Evolutionary conservation across 2,113 vertebrate species (phyloP).

Genomic region (Oreochromis spilurus): DNA sequence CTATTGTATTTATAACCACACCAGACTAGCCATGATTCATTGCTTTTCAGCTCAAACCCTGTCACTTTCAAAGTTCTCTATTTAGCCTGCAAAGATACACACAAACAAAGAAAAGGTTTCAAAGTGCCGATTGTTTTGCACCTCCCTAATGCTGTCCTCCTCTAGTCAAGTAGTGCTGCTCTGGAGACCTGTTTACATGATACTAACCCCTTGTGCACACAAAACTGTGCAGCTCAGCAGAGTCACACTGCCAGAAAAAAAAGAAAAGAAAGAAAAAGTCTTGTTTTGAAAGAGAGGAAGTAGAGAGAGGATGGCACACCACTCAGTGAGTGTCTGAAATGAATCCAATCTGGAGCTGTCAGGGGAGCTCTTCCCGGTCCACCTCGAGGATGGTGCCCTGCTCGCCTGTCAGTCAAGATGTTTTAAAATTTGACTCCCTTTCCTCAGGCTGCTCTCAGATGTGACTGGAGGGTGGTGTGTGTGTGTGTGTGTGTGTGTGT

Average conservation of each 20-base stretch:
- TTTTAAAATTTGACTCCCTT: constrained; percentile 23
- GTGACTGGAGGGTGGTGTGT: background rate
- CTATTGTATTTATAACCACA: background rate
- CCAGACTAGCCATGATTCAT: background rate
- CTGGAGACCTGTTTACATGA: background rate
- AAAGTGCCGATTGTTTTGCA: background rate
- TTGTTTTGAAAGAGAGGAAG: background rate
- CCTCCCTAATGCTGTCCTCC: background rate
- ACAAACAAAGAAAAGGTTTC: background rate
- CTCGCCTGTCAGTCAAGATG: constrained; percentile 19
- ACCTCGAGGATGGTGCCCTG: background rate
- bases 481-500: background rate
- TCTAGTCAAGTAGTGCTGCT: background rate
- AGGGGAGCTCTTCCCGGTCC: background rate
- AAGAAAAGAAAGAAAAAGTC: background rate
- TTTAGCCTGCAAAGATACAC: background rate
- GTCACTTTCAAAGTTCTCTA: background rate
- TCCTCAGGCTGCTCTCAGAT: background rate
- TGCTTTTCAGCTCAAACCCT: background rate
- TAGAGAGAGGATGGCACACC: background rate
- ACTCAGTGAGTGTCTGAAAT: constrained; percentile 4
- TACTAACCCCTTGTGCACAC: background rate
- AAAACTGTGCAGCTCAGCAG: background rate
- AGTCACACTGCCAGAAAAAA: background rate
- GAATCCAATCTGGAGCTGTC: constrained; percentile 5